Evolutionary conservation across 2,797 vertebrate genomes (phyloP), one percentile per base, ranked within the genome.

Genomic region (Liparis tanakae): DNA sequence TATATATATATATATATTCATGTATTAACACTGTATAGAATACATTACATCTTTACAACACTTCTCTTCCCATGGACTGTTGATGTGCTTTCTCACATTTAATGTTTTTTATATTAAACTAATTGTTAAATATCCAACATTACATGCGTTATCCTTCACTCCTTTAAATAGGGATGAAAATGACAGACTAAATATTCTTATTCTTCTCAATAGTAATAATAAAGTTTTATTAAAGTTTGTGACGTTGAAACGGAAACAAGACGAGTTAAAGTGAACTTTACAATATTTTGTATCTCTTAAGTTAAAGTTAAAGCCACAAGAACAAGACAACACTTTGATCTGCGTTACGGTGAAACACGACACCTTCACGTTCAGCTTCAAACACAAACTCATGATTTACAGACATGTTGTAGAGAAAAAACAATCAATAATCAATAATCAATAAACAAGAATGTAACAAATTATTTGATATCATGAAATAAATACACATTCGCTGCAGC

Each of bases 21-120:
- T 74, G 53, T 59, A 58, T 25, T 20, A 57, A 22, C 64, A 33
- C n/a, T 62, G 50, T 30, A 75, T 3, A 73, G 39, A 58, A 75
- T 41, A 60, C 50, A 44, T 53, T 18, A 43, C 62, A 53, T n/a
- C 9, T n/a, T 22, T 66, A 50, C 18, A 48, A 48, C 54, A 30
- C 25, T 30, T 30, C 25, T 30, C n/a, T 10, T 5, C 17, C 56
- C 34, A 46, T 41, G 34, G 57, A 41, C 20, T 30, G 25, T 30
- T 30, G 25, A 36, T 36, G 36, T 36, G 6, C 8, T 6, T 36
- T 36, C 36, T 6, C 36, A 36, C 36, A 36, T 6, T 36, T 36
- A 36, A 36, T 36, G 39, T 41, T 41, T 13, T 41, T 41, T 41
- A 41, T 41, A 41, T 41, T 41, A 41, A 41, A 41, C 39, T 39